Evolutionary conservation across 2,113 vertebrate species (phyloP), one percentile per base, ranked within the genome.

Genomic region (Canis aureus): DNA sequence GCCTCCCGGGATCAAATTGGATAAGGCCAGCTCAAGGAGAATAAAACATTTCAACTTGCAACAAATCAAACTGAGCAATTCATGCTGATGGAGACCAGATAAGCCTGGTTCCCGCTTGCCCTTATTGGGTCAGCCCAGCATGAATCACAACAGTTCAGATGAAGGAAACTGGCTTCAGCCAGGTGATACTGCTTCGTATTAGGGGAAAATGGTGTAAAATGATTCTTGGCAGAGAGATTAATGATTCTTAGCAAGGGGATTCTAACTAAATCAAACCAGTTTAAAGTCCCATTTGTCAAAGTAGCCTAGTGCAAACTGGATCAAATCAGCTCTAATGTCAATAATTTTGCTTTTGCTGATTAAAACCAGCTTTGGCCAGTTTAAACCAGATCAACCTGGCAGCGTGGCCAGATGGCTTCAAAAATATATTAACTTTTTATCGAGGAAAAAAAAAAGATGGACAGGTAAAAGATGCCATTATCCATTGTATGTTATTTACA

Each of bases 281-380:
- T 96, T 91, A 89, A 93, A 92, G 62, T 89, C 55, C 38, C 51
- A 76, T 43, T 55, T 89, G 57, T 97, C 82, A 93, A 49, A 23
- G 43, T 19, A 51, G 57, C 5, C 60, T n/a, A 35, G 5, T 92
- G 93, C 89, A 92, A 60, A 88, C 25, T 10, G 43, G 57, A 87
- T 95, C 82, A 82, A 67, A 84, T 94, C 25, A 64, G 51, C n/a
- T 84, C 49, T 94, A 10, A 91, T 81, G 89, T 73, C 90, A 83
- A 20, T 20, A 82, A 60, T 29, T 82, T 88, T 86, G 29, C 67
- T 22, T 20, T 60, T 51, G 29, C 1, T 43, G 85, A 89, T 55
- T 74, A 76, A 94, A 95, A 81, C 23, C 55, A 69, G n/a, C 51
- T 89, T 79, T 83, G 67, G 15, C 43, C n/a, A 67, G 53, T 94